Percentiles rank a stretch among this genome's conserved stretches.
Conservation (phyloP, 2,797 vertebrate genomes). For the Aldrovandia affinis region DNA sequence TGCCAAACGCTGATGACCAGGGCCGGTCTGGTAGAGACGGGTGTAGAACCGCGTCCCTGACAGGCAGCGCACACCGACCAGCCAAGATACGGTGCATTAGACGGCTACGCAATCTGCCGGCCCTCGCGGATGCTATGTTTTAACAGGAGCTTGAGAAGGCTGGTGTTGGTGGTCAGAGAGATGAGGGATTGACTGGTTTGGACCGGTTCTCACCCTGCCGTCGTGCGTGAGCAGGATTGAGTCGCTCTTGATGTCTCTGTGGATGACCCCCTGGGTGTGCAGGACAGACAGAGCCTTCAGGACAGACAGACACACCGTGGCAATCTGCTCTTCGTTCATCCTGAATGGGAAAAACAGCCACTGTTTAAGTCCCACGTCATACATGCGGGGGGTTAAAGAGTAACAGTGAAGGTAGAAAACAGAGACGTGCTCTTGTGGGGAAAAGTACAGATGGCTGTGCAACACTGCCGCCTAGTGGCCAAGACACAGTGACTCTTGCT, state of each 20-base stretch:
- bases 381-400: not conserved
- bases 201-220: conserved; percentile 76
- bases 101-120: too few relatives aligned
- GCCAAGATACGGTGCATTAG: too few relatives aligned
- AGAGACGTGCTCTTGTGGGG: not conserved
- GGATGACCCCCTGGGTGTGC: conserved; percentile 92
- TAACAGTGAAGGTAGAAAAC: not conserved
- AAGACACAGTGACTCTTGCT: not conserved
- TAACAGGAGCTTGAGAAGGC: not conserved
- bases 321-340: conserved; percentile 97
- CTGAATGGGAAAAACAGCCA: conserved; percentile 56
- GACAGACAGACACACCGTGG: conserved; percentile 88
- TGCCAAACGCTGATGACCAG: too few relatives aligned
- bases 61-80: too few relatives aligned
- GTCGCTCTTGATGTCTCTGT: conserved; percentile 96
- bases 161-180: not conserved
- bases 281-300: conserved; percentile 88
- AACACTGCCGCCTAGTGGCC: conserved; percentile 61
- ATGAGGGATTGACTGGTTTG: not conserved
- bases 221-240: conserved; percentile 96
- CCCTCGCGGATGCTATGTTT: not conserved
- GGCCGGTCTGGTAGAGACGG: too few relatives aligned
- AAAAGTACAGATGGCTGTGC: not conserved
- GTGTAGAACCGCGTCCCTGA: too few relatives aligned
- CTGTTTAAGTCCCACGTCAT: not conserved